Evolutionary conservation across 92 coral and sea anemone species (phyloP).

Genomic region (Chrysogorgia sp.): DNA sequence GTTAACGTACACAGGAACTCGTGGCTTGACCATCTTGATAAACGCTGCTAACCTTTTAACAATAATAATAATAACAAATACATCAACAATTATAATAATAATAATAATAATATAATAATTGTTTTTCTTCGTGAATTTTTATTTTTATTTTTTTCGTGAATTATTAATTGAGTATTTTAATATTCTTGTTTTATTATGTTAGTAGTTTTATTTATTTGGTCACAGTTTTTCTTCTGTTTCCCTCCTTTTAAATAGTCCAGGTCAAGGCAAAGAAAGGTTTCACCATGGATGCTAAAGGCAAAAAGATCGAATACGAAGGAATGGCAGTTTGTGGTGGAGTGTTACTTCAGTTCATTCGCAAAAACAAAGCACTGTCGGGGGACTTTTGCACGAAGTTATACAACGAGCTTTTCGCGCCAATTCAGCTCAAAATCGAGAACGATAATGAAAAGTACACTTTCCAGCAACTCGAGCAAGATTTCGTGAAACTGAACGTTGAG

Average conservation of each 20-base stretch:
- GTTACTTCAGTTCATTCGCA: conserved; percentile 27
- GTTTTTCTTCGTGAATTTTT: too few relatives aligned
- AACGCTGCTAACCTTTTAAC: too few relatives aligned
- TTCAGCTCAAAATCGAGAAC: conserved; percentile 16
- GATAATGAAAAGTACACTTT: conserved; percentile 35
- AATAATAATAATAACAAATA: too few relatives aligned
- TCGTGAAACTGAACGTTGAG: conserved; percentile 15
- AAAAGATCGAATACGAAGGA: conserved; percentile 33
- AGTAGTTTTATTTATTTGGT: background rate
- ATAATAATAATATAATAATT: too few relatives aligned
- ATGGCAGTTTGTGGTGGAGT: conserved; percentile 42
- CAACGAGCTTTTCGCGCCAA: conserved; percentile 29
- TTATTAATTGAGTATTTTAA: too few relatives aligned
- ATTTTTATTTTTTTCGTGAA: too few relatives aligned
- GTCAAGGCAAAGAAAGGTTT: conserved; percentile 20
- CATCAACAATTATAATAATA: too few relatives aligned
- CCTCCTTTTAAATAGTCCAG: conserved; percentile 9
- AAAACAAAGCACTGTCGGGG: conserved; percentile 16
- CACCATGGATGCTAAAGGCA: conserved; percentile 17
- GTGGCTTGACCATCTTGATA: too few relatives aligned
- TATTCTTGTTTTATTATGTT: too few relatives aligned
- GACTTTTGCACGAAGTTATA: conserved; percentile 29
- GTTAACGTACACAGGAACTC: too few relatives aligned
- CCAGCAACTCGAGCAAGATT: conserved; percentile 34
- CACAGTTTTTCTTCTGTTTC: background rate